phyloP scores from a whole-genome alignment of 2,113 vertebrate species.

The Xiphophorus couchianus region DNA sequence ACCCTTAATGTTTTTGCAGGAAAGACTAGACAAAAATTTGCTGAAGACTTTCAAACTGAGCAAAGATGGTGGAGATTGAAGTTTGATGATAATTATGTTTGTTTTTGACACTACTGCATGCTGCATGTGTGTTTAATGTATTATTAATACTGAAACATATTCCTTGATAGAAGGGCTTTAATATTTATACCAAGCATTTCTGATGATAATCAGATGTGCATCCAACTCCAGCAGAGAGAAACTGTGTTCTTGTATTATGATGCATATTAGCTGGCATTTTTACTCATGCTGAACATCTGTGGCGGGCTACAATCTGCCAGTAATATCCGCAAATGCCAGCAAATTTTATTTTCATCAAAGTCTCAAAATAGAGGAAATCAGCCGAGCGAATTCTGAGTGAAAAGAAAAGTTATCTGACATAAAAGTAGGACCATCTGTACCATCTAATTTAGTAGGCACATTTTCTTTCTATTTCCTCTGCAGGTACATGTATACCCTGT shows the following conservation, averaged over 20 bases:
- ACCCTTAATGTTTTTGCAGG: not conserved
- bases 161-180: not conserved
- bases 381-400: not conserved
- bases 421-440: not conserved
- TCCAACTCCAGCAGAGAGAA: not conserved
- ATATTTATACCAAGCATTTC: not conserved
- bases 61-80: not conserved
- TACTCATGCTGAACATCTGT: not conserved
- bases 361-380: not conserved
- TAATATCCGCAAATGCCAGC: not conserved
- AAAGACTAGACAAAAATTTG: conserved; percentile 1
- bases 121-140: not conserved
- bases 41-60: not conserved
- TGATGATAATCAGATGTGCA: not conserved
- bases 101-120: not conserved
- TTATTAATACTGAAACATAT: not conserved
- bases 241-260: not conserved
- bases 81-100: not conserved
- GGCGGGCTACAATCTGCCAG: not conserved
- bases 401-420: not conserved
- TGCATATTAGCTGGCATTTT: not conserved
- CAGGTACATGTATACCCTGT: conserved; percentile 76
- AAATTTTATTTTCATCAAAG: not conserved
- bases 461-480: conserved; percentile 24
- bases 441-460: conserved; percentile 4